Conservation (phyloP, 1,140 invertebrate species). For the Drosophila parvula region DNA sequence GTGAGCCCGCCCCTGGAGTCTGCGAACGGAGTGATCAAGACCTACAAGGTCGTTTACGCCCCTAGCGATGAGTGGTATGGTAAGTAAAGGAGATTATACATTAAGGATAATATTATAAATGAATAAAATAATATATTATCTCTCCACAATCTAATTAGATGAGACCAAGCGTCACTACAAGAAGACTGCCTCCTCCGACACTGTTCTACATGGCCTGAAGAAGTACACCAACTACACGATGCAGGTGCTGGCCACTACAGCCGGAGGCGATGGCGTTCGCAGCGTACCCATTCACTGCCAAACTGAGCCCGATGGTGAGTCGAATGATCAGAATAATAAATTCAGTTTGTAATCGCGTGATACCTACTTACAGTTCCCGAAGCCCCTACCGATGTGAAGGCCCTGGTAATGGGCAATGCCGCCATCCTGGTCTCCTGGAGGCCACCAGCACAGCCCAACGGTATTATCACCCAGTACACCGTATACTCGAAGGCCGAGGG, state of each 20-base stretch:
- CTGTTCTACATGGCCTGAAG: slow-evolving; percentile 95
- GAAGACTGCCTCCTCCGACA: slow-evolving; percentile 95
- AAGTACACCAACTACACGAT: slow-evolving; percentile 99
- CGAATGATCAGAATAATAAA: not conserved
- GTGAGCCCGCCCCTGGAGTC: slow-evolving; percentile 94
- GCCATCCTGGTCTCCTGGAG: slow-evolving; percentile 97
- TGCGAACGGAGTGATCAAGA: slow-evolving; percentile 97
- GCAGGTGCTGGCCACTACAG: slow-evolving; percentile 97
- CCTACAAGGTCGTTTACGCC: slow-evolving; percentile 98
- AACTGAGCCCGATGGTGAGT: slow-evolving; percentile 96
- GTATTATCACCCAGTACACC: slow-evolving; percentile 96
- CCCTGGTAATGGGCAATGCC: slow-evolving; percentile 94
- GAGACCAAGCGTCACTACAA: slow-evolving; percentile 96
- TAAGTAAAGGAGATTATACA: slow-evolving; percentile 85
- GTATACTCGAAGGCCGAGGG: slow-evolving; percentile 94
- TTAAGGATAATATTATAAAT: too few relatives aligned
- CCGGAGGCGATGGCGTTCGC: slow-evolving; percentile 97
- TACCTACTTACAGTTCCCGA: slow-evolving; percentile 90
- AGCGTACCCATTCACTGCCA: slow-evolving; percentile 96
- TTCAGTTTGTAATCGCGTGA: too few relatives aligned
- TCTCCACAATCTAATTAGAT: slow-evolving; percentile 85
- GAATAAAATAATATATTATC: not conserved
- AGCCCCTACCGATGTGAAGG: slow-evolving; percentile 95
- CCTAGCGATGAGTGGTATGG: slow-evolving; percentile 95
- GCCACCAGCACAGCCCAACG: slow-evolving; percentile 95